A percentile compares a stretch with the other conserved stretches of the same genome.
Evolutionary conservation across 2,888 invertebrate genomes (phyloP).

Genomic region (Dione juno): DNA sequence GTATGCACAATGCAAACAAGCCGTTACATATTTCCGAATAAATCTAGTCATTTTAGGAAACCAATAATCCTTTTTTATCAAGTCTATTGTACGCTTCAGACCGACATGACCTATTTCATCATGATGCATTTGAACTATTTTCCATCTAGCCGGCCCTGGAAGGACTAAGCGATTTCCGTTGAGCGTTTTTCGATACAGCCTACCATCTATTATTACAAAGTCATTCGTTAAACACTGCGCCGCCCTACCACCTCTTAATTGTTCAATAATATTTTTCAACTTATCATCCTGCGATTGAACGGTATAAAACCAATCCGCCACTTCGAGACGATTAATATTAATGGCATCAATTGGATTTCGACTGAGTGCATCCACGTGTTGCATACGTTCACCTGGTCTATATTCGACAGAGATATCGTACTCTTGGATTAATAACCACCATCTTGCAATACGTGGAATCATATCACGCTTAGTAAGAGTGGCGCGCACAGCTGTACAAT

Average conservation of each 20-base stretch:
- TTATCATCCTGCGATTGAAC: slow-evolving; percentile 46
- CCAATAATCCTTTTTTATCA: slow-evolving; percentile 54
- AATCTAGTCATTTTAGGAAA: slow-evolving; percentile 48
- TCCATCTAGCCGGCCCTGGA: too few relatives aligned
- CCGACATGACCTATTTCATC: too few relatives aligned
- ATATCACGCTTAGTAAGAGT: slow-evolving; percentile 51
- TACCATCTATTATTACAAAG: slow-evolving; percentile 39
- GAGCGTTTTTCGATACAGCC: slow-evolving; percentile 46
- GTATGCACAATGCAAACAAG: too few relatives aligned
- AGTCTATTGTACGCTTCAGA: too few relatives aligned
- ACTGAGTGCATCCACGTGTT: slow-evolving; percentile 57
- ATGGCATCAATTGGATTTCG: slow-evolving; percentile 46
- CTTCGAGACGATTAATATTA: too few relatives aligned
- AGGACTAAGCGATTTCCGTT: slow-evolving; percentile 51
- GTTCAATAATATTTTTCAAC: slow-evolving; percentile 38
- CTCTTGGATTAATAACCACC: too few relatives aligned
- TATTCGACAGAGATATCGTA: too few relatives aligned
- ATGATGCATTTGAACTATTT: too few relatives aligned
- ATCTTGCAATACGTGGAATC: slow-evolving; percentile 52
- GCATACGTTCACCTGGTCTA: too few relatives aligned
- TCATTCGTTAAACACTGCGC: slow-evolving; percentile 42
- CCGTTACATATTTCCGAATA: slow-evolving; percentile 49
- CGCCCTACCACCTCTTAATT: slow-evolving; percentile 35
- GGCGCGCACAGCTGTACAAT: slow-evolving; percentile 53
- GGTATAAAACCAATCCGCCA: slow-evolving; percentile 51